Percentiles rank a stretch among this genome's conserved stretches.
Evolutionary conservation across 1,140 invertebrate species (phyloP).

Genomic region (Philopotamus ludificatus): DNA sequence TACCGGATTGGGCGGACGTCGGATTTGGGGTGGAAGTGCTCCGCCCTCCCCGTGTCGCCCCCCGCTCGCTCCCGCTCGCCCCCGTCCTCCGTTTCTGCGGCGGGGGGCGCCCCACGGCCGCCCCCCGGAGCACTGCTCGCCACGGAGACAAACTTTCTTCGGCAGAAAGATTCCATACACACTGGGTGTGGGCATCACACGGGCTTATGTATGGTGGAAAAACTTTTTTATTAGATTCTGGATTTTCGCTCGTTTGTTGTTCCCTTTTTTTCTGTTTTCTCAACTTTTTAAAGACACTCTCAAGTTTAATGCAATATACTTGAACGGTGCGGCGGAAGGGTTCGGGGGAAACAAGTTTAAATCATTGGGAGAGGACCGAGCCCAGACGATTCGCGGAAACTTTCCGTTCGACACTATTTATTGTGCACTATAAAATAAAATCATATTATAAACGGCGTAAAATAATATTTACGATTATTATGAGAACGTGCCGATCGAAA

Average conservation of each 20-base stretch:
- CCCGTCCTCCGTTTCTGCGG: neutral
- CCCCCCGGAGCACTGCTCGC: neutral
- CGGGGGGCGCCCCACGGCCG: neutral
- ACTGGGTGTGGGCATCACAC: slow-evolving; percentile 10
- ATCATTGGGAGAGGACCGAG: slow-evolving; percentile 32
- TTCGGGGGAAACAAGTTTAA: slow-evolving; percentile 37
- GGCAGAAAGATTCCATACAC: slow-evolving; percentile 21
- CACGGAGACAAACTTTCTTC: slow-evolving; percentile 28
- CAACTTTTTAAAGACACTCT: slow-evolving; percentile 39
- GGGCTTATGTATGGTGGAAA: slow-evolving; percentile 29
- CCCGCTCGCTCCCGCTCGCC: neutral
- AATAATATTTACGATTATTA: too few relatives aligned
- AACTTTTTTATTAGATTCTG: slow-evolving; percentile 43
- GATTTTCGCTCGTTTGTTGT: slow-evolving; percentile 37
- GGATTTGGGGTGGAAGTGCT: slow-evolving; percentile 18
- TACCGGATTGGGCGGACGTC: slow-evolving; percentile 30
- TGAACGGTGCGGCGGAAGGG: slow-evolving; percentile 32
- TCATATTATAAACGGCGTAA: too few relatives aligned
- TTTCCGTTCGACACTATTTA: too few relatives aligned
- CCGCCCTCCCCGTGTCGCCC: slow-evolving; percentile 1
- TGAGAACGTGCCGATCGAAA: too few relatives aligned
- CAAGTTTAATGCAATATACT: slow-evolving; percentile 43
- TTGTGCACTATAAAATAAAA: too few relatives aligned
- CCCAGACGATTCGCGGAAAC: too few relatives aligned
- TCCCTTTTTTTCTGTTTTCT: slow-evolving; percentile 29